Base-by-base conservation (phyloP, 2,888 invertebrate species). In the Cryptus armator region DNA sequence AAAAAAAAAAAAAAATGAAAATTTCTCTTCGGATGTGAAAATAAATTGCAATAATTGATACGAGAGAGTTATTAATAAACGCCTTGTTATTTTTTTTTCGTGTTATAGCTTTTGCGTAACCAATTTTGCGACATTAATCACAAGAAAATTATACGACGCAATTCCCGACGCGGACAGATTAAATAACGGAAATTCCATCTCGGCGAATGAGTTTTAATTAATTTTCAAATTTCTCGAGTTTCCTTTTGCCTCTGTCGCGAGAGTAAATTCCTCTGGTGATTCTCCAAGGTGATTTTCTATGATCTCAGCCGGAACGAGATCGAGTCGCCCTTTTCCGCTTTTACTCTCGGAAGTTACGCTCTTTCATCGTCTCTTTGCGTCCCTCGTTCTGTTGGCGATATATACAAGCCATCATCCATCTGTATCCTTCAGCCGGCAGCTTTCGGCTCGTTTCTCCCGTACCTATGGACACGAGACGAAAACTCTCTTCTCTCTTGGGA, bases 151-250 rank as follows among this genome's bases (percentile, higher is more conserved):
- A 62, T 37, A 59, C 14, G n/a, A 59, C 29, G 74, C 14, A 43
- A 43, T 66, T 32, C 51, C 7, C 24, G 16, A 6, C 19, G 51
- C 5, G 12, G 48, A 76, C 43, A 37, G 59, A 59, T 56, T 5
- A 14, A 44, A 43, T 59, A 71, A 71, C 19, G 14, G 19, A 48
- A 62, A 44, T 79, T 46, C 24, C 37, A 37, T 37, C 7, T 48
- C 76, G 43, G 16, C 16, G 53, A 71, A 71, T 37, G 68, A 53
- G 14, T 71, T 71, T 70, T 51, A 71, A 62, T 80, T 64, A 72
- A 72, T 53, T 29, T 72, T 53, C 48, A 16, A 46, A 66, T 12
- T 72, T 67, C 10, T 44, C 56, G 32, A 29, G 19, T 14, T 66
- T 43, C 37, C 62, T 29, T 43, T 64, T 44, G 32, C 9, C 32